A percentile compares a stretch with the other conserved stretches of the same genome.
phyloP scores from a whole-genome alignment of 1,140 invertebrate genomes.

The Cyclina sinensis region DNA sequence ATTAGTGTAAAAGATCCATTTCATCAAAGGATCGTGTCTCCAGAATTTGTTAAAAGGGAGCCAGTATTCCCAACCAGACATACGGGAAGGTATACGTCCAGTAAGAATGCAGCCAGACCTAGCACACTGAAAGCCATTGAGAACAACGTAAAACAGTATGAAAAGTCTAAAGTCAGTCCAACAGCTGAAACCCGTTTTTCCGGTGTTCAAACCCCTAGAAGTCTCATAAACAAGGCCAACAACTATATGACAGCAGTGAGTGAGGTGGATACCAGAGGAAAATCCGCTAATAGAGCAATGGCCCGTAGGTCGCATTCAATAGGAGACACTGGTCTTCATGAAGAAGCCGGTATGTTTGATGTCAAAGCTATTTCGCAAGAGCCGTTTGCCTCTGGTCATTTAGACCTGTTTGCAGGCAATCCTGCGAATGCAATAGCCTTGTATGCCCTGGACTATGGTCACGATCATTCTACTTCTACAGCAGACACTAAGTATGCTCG shows the following conservation, averaged over 20 bases:
- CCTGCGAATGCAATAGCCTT: not conserved
- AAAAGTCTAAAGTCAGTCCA: not conserved
- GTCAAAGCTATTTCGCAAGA: not conserved
- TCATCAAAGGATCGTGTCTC: not conserved
- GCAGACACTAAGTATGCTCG: not conserved
- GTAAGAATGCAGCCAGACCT: not conserved
- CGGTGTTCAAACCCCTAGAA: not conserved
- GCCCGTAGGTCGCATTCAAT: not conserved
- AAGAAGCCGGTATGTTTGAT: slow-evolving; percentile 49
- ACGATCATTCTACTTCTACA: not conserved
- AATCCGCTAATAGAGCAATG: not conserved
- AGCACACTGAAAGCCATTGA: not conserved
- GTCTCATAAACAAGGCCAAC: not conserved
- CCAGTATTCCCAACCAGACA: slow-evolving; percentile 2
- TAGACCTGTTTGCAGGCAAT: not conserved
- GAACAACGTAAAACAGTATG: not conserved
- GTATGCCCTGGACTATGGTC: not conserved
- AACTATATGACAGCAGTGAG: not conserved
- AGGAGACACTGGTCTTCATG: not conserved
- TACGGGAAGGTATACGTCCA: not conserved
- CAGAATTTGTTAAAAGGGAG: not conserved
- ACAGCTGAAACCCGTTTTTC: not conserved
- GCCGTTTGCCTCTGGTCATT: not conserved
- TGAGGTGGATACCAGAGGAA: not conserved
- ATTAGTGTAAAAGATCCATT: not conserved